Base-by-base conservation (phyloP, 2,888 invertebrate genomes). In the Stegana nigrithorax region DNA sequence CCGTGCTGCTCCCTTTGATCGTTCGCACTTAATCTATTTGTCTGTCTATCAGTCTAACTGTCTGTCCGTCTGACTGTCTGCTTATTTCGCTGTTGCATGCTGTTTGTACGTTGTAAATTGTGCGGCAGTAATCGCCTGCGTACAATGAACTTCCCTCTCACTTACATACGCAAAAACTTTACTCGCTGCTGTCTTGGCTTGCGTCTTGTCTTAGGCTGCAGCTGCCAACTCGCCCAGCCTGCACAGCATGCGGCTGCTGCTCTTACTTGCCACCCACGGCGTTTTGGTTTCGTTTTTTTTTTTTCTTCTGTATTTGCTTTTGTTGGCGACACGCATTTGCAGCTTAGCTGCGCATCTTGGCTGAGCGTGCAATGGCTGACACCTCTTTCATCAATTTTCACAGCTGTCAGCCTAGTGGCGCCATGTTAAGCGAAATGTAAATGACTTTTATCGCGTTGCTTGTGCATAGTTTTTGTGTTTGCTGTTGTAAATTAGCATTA, bases 341-440 rank as follows among this genome's bases (percentile, higher is more conserved):
- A 39, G 39, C 17, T 39, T 39, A 14, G 14, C 6, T 39, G 1
- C 3, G 39, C 39, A 39, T n/a, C n/a, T n/a, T n/a, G n/a, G n/a
- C n/a, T n/a, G 14, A 39, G 39, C 39, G 14, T 39, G 39, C 8
- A 39, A 39, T 10, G 17, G n/a, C 17, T 39, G 10, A 5, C 32
- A 36, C 32, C 53, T 27, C 23, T 55, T 55, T 55, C 53, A 55
- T 55, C 53, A 32, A 55, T 55, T 55, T 55, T 32, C 32, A 55
- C 26, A 55, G 53, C 36, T 55, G 53, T 55, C 53, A 50, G n/a
- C 12, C 25, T 10, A 47, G 12, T n/a, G 36, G 14, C 36, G 36
- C 10, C 36, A 36, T n/a, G n/a, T n/a, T n/a, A n/a, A n/a, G n/a
- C n/a, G n/a, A n/a, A n/a, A n/a, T n/a, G n/a, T n/a, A n/a, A n/a